A percentile compares a stretch with the other conserved stretches of the same genome.
Evolutionary conservation across 2,888 invertebrate species (phyloP).

Genomic region (Drosophila putrida): DNA sequence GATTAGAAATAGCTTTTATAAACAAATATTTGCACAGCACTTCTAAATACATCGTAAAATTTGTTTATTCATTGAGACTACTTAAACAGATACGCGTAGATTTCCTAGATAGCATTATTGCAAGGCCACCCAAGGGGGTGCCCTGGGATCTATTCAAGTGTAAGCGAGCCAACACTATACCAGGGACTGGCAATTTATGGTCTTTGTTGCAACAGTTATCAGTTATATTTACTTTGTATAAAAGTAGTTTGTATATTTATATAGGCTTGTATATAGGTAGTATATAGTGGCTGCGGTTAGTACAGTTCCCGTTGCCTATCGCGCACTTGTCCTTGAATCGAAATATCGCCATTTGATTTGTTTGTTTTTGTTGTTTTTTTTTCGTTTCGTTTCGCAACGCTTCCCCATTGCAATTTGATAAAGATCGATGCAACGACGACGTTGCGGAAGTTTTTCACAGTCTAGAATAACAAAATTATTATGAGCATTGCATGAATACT

Average conservation of each 20-base stretch:
- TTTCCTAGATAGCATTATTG: conserved; percentile 60
- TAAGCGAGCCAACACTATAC: conserved; percentile 15
- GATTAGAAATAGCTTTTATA: conserved; percentile 9
- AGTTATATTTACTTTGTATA: conserved; percentile 21
- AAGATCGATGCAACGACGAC: conserved; percentile 68
- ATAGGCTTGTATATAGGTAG: conserved; percentile 44
- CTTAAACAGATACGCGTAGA: conserved; percentile 62
- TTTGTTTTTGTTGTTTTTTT: conserved; percentile 32
- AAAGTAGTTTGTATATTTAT: background rate
- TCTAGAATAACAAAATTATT: conserved; percentile 68
- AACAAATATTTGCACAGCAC: conserved; percentile 63
- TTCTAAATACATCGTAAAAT: conserved; percentile 67
- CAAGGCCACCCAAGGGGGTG: conserved; percentile 46
- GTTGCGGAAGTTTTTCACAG: conserved; percentile 62
- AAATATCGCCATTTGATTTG: conserved; percentile 49
- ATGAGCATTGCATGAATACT: conserved; percentile 60
- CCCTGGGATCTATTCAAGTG: too few species aligned
- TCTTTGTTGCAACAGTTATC: conserved; percentile 47
- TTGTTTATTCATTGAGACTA: conserved; percentile 74
- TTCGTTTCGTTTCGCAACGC: conserved; percentile 56
- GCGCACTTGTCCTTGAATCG: conserved; percentile 71
- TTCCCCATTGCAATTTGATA: conserved; percentile 79
- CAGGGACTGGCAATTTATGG: conserved; percentile 27
- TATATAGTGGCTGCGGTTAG: conserved; percentile 55
- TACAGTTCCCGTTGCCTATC: conserved; percentile 68